Evolutionary conservation across 2,888 invertebrate genomes (phyloP).

Genomic region (Capitulum mitella): DNA sequence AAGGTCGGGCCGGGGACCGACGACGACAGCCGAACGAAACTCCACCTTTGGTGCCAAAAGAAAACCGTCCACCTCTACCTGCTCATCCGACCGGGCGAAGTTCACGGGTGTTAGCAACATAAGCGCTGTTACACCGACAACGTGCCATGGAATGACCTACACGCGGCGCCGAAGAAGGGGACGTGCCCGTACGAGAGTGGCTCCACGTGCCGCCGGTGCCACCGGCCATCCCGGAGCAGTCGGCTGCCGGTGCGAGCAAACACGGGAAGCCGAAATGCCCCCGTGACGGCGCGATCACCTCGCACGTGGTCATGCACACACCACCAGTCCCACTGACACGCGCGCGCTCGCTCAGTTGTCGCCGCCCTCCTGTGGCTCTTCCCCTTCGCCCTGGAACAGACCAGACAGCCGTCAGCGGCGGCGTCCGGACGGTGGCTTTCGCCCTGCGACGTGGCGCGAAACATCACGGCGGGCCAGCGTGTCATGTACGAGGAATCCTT

Average conservation of each 20-base stretch:
- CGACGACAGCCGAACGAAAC: too few relatives aligned
- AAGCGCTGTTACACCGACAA: background rate
- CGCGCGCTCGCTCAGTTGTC: slow-evolving; percentile 1
- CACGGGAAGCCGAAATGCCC: background rate
- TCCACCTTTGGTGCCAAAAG: too few relatives aligned
- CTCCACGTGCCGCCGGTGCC: background rate
- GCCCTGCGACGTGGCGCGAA: too few relatives aligned
- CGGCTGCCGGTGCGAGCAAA: background rate
- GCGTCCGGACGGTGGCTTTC: too few relatives aligned
- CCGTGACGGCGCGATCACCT: background rate
- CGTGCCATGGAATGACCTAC: slow-evolving; percentile 13
- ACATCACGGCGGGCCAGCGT: too few relatives aligned
- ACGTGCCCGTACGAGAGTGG: background rate
- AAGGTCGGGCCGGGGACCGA: too few relatives aligned
- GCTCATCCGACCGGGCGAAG: background rate
- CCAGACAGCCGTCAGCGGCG: too few relatives aligned
- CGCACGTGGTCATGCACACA: background rate
- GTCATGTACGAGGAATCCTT: too few relatives aligned
- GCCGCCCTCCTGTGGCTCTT: slow-evolving; percentile 4
- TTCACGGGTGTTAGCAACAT: slow-evolving; percentile 7
- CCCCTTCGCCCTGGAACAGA: background rate
- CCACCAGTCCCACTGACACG: background rate
- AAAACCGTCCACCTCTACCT: too few relatives aligned
- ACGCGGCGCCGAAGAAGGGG: background rate
- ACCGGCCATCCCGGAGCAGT: background rate